Evolutionary conservation across 2,888 invertebrate genomes (phyloP), one percentile per base, ranked within the genome.

Genomic region (Nomada goodeniana): DNA sequence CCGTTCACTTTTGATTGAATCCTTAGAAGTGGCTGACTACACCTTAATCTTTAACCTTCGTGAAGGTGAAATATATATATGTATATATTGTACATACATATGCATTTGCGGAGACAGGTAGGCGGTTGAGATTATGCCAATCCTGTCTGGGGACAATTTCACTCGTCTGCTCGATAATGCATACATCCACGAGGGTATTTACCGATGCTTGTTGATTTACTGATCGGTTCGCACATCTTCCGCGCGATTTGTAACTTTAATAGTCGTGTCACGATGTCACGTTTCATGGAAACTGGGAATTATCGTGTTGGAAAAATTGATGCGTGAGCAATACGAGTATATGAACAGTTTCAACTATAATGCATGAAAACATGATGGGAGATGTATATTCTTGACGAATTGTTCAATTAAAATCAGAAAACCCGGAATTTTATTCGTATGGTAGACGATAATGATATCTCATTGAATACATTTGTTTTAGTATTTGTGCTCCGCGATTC

Each of bases 51-150:
- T 81, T 89, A 83, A 90, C 90, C 89, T 90, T 90, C 83, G 47
- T 68, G 82, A 88, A 90, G 90, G 87, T 90, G 88, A 90, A 86
- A 83, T 70, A 77, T 77, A 84, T 76, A 70, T 75, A 63, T 63
- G 65, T 64, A 60, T 59, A 60, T 50, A 36, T 47, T 47, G 13
- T 13, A 76, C 59, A 69, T 65, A 59, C 53, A 57, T 64, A 69
- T 72, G 60, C 73, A 81, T 77, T 52, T 57, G 57, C 59, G 53
- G 36, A 67, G 67, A 52, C 47, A 71, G 61, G 42, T 72, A 71
- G 29, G 57, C n/a, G 29, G 76, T 68, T 64, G 82, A 71, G 63
- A 82, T 26, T 50, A 65, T 80, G 71, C 71, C 82, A 72, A 80
- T 81, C 59, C 61, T 47, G 44, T 71, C 55, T 61, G 67, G 29